Conservation (phyloP, 2,888 invertebrate species). For the Stictocephala bisonia region DNA sequence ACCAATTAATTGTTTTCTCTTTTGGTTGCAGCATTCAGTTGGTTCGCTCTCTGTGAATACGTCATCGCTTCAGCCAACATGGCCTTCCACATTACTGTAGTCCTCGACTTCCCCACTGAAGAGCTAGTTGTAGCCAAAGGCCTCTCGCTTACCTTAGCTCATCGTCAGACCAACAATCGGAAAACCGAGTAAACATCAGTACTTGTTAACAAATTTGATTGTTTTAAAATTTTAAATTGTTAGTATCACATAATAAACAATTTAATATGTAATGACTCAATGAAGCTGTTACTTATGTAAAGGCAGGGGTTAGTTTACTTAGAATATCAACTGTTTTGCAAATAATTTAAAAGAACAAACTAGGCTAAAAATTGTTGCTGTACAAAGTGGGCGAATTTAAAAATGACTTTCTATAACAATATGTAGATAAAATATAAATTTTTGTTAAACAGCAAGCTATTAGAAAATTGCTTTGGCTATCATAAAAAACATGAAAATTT, state of each 20-base stretch:
- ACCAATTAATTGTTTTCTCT: neutral
- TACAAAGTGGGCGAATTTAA: too few relatives aligned
- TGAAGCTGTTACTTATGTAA: too few relatives aligned
- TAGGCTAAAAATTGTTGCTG: too few relatives aligned
- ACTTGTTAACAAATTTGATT: neutral
- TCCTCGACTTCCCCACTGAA: constrained; percentile 87
- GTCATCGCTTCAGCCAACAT: constrained; percentile 92
- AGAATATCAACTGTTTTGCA: too few relatives aligned
- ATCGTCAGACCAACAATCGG: constrained; percentile 22
- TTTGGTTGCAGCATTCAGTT: constrained; percentile 84
- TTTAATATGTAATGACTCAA: too few relatives aligned
- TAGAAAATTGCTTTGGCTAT: too few relatives aligned
- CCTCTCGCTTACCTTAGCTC: constrained; percentile 10
- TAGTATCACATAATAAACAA: neutral
- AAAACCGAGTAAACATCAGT: constrained; percentile 23
- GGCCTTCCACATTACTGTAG: constrained; percentile 90
- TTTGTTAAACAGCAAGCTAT: too few relatives aligned
- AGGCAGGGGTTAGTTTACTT: too few relatives aligned
- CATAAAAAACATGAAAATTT: too few relatives aligned
- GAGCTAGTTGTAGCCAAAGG: constrained; percentile 74
- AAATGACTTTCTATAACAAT: too few relatives aligned
- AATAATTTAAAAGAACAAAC: too few relatives aligned
- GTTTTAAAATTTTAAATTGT: neutral
- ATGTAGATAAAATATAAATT: too few relatives aligned
- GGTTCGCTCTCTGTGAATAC: constrained; percentile 95